Base-by-base conservation (phyloP, 2,113 vertebrate species). In the Rhineura floridana region DNA sequence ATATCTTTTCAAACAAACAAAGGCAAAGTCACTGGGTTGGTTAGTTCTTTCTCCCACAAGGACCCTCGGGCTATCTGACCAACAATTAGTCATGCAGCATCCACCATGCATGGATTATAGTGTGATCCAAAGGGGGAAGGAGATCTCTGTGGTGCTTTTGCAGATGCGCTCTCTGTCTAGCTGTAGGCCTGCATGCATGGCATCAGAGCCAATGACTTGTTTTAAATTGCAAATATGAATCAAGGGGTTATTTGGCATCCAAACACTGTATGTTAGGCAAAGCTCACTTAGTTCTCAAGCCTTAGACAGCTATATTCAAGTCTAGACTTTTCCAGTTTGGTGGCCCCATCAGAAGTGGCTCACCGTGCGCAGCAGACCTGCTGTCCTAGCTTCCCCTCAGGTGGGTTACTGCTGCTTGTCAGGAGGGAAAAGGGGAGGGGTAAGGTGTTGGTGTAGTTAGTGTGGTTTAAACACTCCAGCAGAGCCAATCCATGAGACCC, bases 61-160 rank as follows among this genome's bases (percentile, higher is more conserved):
- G 87, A 73, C 0, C 2, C 65, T 85, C 90, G 63, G 89, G 82
- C 52, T 44, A 78, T 83, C 65, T 94, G 88, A 87, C 86, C 72
- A 89, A 63, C 30, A 69, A 87, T 90, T 91, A 91, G 88, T 92
- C 89, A 84, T 62, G 52, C 46, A 39, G 21, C 65, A 92, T 88
- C 39, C 50, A 46, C 48, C 30, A 44, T 78, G 85, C 67, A 78
- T 39, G 63, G 19, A 1, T 84, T 75, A 33, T 30, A 33, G 48
- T 30, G 23, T 36, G 52, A 3, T 85, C 80, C 81, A 83, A 89
- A 69, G 63, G 42, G 12, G 90, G 83, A 76, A 42, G 1, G 0
- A 80, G 3, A n/a, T n/a, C 59, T 33, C 25, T 82, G 80, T 81
- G 69, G 48, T 6, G 8, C 13, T 52, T 52, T 33, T 88, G 9